phyloP scores from a whole-genome alignment of 2,113 vertebrate species.

The Campylorhamphus procurvoides region DNA sequence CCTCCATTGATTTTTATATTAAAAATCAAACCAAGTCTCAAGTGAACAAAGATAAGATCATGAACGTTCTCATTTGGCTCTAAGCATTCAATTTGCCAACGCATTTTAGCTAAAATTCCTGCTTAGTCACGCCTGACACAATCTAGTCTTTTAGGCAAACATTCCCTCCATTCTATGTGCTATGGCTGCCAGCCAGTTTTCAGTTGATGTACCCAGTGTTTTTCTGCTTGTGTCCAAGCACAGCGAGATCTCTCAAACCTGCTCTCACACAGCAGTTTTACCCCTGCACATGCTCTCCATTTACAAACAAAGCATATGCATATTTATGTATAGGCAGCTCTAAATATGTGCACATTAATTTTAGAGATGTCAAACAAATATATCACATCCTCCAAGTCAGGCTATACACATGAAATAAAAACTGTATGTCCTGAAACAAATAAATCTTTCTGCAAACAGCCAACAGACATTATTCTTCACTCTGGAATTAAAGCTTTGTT shows the following conservation, averaged over 20 bases:
- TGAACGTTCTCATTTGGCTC: not conserved
- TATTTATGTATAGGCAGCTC: not conserved
- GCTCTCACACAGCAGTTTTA: not conserved
- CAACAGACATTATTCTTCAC: not conserved
- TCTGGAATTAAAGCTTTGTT: not conserved
- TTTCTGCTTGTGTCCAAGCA: not conserved
- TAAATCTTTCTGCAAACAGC: not conserved
- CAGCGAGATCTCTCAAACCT: not conserved
- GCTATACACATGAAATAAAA: not conserved
- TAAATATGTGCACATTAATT: not conserved
- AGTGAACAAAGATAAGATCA: slow-evolving; percentile 5
- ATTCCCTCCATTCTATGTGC: not conserved
- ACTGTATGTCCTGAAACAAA: not conserved
- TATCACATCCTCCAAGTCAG: not conserved
- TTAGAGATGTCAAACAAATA: not conserved
- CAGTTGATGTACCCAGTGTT: not conserved
- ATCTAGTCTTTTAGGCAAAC: slow-evolving; percentile 26
- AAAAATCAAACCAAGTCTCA: not conserved
- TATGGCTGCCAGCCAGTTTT: slow-evolving; percentile 31
- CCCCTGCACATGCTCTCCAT: not conserved
- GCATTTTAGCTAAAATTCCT: slow-evolving; percentile 44
- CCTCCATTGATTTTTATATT: not conserved
- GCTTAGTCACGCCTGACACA: slow-evolving; percentile 55
- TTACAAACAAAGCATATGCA: not conserved
- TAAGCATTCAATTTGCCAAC: slow-evolving; percentile 23